phyloP scores from a whole-genome alignment of 1,140 invertebrate species.

The Idris sp. region DNA sequence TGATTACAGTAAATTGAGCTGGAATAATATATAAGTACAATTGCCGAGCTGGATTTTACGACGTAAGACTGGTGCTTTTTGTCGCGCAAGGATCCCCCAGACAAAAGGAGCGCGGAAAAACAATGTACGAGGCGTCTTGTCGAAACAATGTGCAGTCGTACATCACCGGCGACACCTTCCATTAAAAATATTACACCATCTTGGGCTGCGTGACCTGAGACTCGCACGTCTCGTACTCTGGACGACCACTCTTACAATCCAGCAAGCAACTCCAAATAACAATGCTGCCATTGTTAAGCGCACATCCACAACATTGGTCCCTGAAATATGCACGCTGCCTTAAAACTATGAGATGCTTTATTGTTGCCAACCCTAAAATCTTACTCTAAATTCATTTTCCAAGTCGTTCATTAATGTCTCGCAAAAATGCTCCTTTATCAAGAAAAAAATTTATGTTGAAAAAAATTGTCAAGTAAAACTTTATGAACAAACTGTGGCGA shows the following conservation, averaged over 20 bases:
- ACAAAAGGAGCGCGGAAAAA: constrained; percentile 64
- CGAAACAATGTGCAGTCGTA: constrained; percentile 72
- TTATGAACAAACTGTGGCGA: too few relatives aligned
- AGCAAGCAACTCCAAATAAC: constrained; percentile 66
- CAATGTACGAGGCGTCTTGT: constrained; percentile 69
- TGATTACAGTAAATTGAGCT: too few relatives aligned
- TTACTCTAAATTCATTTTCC: constrained; percentile 28
- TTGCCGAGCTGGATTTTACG: too few relatives aligned
- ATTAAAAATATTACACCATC: constrained; percentile 76
- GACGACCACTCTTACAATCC: constrained; percentile 55
- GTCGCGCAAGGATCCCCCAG: constrained; percentile 30
- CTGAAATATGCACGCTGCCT: constrained; percentile 71
- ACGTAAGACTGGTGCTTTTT: constrained; percentile 37
- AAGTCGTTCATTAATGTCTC: too few relatives aligned
- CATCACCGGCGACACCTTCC: constrained; percentile 74
- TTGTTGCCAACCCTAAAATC: constrained; percentile 36
- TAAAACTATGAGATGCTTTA: constrained; percentile 59
- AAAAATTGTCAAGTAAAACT: too few relatives aligned
- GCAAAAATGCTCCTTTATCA: too few relatives aligned
- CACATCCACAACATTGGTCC: constrained; percentile 67
- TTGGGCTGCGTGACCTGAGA: constrained; percentile 55
- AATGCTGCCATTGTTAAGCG: constrained; percentile 69
- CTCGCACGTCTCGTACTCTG: constrained; percentile 8
- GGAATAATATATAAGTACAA: constrained; percentile 14
- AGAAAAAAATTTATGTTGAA: too few relatives aligned